Conservation (phyloP, 2,888 invertebrate genomes). For the Chydorus sphaericus region DNA sequence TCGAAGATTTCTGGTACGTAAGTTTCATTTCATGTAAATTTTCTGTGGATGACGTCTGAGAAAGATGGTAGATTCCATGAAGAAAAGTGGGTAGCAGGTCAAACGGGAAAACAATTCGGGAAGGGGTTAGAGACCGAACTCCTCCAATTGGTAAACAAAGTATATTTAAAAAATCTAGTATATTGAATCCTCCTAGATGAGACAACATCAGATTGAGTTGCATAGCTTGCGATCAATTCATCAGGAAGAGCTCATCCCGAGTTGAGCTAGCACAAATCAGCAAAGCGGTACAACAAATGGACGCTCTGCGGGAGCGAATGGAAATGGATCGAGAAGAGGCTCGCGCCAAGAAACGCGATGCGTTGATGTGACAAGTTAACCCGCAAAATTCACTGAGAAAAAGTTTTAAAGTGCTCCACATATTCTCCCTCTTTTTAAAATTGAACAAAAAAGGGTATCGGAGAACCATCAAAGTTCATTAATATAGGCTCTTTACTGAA, state of each 20-base stretch:
- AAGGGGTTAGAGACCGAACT: constrained; percentile 72
- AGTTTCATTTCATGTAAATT: not conserved
- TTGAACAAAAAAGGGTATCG: too few species aligned
- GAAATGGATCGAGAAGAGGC: constrained; percentile 10
- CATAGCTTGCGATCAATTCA: constrained; percentile 50
- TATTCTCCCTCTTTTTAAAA: too few species aligned
- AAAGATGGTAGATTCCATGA: constrained; percentile 22
- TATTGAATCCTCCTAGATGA: constrained; percentile 33
- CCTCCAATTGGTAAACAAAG: constrained; percentile 39
- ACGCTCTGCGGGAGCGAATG: constrained; percentile 6
- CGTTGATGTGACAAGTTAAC: too few species aligned
- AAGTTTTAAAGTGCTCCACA: too few species aligned
- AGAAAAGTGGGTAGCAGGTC: constrained; percentile 67
- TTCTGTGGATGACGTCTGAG: not conserved
- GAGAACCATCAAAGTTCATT: too few species aligned
- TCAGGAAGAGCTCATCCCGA: constrained; percentile 41
- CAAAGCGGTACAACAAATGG: constrained; percentile 7
- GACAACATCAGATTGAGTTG: constrained; percentile 50
- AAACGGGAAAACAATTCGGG: constrained; percentile 38
- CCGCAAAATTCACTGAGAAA: too few species aligned
- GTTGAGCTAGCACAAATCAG: constrained; percentile 5
- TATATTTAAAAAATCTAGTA: not conserved
- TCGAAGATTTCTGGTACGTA: constrained; percentile 9
- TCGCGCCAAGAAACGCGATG: constrained; percentile 9
- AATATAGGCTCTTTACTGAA: too few species aligned